Evolutionary conservation across 2,888 invertebrate genomes (phyloP), one percentile per base, ranked within the genome.

Genomic region (Blera fallax): DNA sequence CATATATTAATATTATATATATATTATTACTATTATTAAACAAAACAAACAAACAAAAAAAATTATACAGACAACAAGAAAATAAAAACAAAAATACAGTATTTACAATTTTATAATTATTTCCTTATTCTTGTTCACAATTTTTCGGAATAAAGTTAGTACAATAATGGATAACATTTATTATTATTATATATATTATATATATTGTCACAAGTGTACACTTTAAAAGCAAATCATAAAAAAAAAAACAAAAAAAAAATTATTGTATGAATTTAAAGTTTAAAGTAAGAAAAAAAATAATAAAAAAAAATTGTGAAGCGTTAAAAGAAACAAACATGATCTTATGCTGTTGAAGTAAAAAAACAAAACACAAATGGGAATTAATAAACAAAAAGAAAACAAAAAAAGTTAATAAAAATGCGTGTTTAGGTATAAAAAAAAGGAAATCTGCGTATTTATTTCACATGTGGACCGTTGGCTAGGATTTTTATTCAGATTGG

Each of bases 351-450:
- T 81, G 65, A 72, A 77, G 50, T 77, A 81, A 76, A 58, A 62
- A 60, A 78, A 14, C 16, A 79, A 58, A 77, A 78, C 80, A 74
- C 74, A 81, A 81, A 54, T 81, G 85, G 81, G 34, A 70, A 76
- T 69, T 70, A 81, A 77, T 80, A 58, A 78, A 72, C 34, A 76
- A 54, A 70, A 45, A 50, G 21, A 40, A 54, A 54, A 6, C 14
- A 58, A 64, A 62, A 65, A 65, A 70, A 89, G 90, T 90, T 90
- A 90, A 91, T 90, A 90, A 90, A 90, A 90, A 89, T 90, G 90
- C 90, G 91, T 90, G 90, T 90, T 90, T 91, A 90, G 90, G 90
- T 91, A 90, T 90, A 90, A 90, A 89, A 89, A 24, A 89, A 90
- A 88, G 89, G 83, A 81, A 64, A 6, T 8, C 2, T 8, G 16